Percentiles rank a stretch among this genome's conserved stretches.
These are phyloP conservation scores for Nebria salina DNA, from an alignment of 2,888 invertebrate genomes.

Conservation along the genomic window DNA sequence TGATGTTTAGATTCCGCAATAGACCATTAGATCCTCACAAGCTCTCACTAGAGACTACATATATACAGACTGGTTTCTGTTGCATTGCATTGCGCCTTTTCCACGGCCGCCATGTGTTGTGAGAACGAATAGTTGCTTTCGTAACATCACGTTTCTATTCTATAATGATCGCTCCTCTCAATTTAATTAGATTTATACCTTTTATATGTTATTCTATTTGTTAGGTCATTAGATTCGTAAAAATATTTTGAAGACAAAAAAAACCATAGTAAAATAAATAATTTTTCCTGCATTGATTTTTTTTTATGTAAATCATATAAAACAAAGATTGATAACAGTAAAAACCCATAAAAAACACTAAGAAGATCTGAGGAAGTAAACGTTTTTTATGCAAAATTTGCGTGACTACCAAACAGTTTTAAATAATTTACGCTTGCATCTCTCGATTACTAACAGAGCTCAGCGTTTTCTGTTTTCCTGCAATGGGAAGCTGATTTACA, in stretches of 20 bases:
- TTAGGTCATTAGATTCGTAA: not conserved
- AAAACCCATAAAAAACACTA: not conserved
- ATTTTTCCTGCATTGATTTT: not conserved
- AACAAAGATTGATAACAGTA: not conserved
- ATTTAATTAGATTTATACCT: not conserved
- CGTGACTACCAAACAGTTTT: not conserved
- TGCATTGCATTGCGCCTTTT: conserved; percentile 3
- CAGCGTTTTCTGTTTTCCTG: not conserved
- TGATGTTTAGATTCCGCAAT: conserved; percentile 22
- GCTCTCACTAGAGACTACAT: conserved; percentile 2
- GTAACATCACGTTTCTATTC: not conserved
- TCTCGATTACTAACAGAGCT: not conserved
- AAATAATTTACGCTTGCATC: not conserved
- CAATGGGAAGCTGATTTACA: not conserved
- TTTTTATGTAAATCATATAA: not conserved
- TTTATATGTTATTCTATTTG: not conserved
- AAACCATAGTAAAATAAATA: too few relatives aligned
- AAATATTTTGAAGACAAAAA: not conserved
- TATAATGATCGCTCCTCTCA: not conserved
- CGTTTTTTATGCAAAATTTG: not conserved
- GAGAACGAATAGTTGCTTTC: not conserved
- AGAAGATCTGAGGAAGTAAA: not conserved
- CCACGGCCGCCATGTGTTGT: conserved; percentile 4
- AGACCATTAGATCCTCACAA: conserved; percentile 31
- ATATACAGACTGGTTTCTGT: conserved; percentile 12